Conservation (phyloP, 2,888 invertebrate genomes). For the Thymelicus lineola region DNA sequence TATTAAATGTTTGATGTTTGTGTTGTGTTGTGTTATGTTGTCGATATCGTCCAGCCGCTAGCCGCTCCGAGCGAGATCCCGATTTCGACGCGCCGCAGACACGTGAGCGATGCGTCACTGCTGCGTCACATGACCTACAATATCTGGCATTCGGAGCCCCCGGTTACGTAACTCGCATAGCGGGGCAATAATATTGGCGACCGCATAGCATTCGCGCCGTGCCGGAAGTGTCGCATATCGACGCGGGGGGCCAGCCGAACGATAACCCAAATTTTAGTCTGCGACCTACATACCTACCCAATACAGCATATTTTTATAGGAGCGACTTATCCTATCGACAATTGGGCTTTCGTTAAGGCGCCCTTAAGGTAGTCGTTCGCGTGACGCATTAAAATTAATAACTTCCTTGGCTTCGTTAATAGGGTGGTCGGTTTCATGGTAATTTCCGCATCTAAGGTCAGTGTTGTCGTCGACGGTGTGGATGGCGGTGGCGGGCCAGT, state of each 20-base stretch:
- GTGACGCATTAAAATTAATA: conserved; percentile 42
- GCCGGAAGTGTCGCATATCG: conserved; percentile 79
- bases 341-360: no score
- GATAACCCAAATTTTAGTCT: conserved; percentile 82
- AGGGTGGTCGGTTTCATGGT: conserved; percentile 37
- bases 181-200: conserved; percentile 66
- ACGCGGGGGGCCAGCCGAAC: conserved; percentile 76
- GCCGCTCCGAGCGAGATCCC: conserved; percentile 26
- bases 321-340: neutral
- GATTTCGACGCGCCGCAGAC: conserved; percentile 31
- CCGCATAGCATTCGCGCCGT: conserved; percentile 71
- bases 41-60: conserved; percentile 9
- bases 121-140: conserved; percentile 58
- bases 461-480: conserved; percentile 39
- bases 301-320: conserved; percentile 67
- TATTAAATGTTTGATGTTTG: conserved; percentile 19
- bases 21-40: conserved; percentile 17
- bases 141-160: conserved; percentile 55
- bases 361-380: conserved; percentile 25
- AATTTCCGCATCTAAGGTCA: conserved; percentile 41
- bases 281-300: conserved; percentile 79
- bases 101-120: conserved; percentile 50
- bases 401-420: conserved; percentile 44
- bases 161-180: conserved; percentile 62
- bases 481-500: conserved; percentile 66